phyloP scores from a whole-genome alignment of 2,113 vertebrate genomes.

The Myotis yumanensis region DNA sequence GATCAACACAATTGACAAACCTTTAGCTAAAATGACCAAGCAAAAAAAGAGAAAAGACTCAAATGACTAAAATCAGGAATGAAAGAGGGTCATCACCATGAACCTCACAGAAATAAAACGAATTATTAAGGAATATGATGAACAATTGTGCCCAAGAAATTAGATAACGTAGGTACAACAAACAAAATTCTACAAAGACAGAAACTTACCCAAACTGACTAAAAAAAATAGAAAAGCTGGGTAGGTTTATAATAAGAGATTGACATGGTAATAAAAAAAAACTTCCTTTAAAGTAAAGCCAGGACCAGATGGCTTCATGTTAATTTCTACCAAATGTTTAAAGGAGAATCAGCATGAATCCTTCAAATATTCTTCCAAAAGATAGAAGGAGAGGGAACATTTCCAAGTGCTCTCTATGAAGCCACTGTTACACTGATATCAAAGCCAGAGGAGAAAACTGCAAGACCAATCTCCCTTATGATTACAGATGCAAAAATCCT shows the following conservation, averaged over 20 bases:
- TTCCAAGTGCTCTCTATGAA: not conserved
- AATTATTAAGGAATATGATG: not conserved
- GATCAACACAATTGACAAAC: not conserved
- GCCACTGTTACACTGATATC: not conserved
- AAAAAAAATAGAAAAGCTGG: not conserved
- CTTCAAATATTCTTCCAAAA: not conserved
- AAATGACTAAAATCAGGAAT: not conserved
- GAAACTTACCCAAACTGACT: not conserved
- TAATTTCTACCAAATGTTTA: constrained; percentile 8
- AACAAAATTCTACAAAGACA: not conserved
- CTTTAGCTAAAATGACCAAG: not conserved
- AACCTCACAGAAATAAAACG: not conserved
- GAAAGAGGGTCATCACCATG: not conserved
- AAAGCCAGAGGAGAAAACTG: constrained; percentile 11
- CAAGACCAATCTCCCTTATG: not conserved
- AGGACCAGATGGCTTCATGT: not conserved
- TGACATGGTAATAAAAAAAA: not conserved
- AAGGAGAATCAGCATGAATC: not conserved
- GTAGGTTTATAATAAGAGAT: not conserved
- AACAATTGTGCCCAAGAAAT: not conserved
- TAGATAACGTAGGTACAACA: not conserved
- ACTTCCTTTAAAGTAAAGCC: not conserved
- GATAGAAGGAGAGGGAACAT: not conserved
- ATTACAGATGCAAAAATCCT: not conserved
- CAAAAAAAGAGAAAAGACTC: not conserved